Percentiles rank a stretch among this genome's conserved stretches.
phyloP scores from a whole-genome alignment of 1,140 invertebrate genomes.

The Marisa cornuarietis region DNA sequence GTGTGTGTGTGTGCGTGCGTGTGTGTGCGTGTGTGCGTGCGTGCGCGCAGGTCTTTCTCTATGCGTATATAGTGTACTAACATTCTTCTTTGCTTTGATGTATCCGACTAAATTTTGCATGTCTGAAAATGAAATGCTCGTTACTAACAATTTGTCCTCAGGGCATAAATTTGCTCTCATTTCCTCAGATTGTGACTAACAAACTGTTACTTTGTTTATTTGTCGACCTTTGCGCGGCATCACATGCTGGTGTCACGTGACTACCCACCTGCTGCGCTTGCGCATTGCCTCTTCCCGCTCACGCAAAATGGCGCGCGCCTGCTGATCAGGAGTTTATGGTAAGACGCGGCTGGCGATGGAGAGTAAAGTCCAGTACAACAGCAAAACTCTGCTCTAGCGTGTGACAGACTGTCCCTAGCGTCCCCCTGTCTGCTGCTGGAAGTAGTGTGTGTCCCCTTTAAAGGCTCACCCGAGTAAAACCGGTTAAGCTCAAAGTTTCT shows the following conservation, averaged over 20 bases:
- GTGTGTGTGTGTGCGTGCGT: not conserved
- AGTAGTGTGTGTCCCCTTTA: too few species aligned
- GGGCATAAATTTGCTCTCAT: not conserved
- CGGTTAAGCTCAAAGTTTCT: too few species aligned
- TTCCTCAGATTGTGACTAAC: not conserved
- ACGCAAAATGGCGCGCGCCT: slow-evolving; percentile 6
- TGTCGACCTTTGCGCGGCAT: not conserved
- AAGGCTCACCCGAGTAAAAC: too few species aligned
- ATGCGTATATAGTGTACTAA: slow-evolving; percentile 6
- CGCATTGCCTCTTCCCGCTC: not conserved
- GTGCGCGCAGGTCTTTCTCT: not conserved
- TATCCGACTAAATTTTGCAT: not conserved
- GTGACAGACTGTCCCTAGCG: too few species aligned
- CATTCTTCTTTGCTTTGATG: not conserved
- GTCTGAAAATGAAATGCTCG: too few species aligned
- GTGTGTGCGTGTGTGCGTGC: not conserved
- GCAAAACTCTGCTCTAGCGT: too few species aligned
- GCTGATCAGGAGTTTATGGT: slow-evolving; percentile 19
- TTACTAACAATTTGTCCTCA: too few species aligned
- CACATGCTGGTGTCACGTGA: slow-evolving; percentile 7
- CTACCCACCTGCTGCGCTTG: slow-evolving; percentile 12
- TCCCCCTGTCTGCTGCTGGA: too few species aligned
- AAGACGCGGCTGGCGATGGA: slow-evolving; percentile 5
- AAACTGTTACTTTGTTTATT: not conserved
- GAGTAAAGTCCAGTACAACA: too few species aligned